A percentile compares a stretch with the other conserved stretches of the same genome.
These are phyloP conservation scores for Bungarus multicinctus DNA, from an alignment of 2,113 vertebrate species.

Conservation along the genomic window DNA sequence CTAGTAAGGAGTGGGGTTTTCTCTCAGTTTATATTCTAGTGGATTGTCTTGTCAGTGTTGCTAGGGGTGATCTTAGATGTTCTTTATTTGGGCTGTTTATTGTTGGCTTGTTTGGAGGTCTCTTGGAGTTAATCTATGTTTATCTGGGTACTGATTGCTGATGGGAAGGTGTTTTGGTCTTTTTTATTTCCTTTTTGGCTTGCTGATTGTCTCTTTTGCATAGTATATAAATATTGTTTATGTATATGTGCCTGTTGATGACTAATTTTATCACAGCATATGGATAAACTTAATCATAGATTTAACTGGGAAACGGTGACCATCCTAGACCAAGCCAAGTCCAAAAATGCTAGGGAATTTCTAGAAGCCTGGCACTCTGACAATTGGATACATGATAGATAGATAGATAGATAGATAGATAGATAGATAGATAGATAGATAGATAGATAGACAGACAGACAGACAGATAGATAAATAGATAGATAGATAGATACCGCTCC, in stretches of 20 bases:
- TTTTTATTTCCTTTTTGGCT: neutral
- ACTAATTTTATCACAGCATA: neutral
- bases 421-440: too few relatives aligned
- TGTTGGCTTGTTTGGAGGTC: neutral
- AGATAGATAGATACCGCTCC: too few relatives aligned
- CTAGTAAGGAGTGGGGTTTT: neutral
- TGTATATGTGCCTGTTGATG: neutral
- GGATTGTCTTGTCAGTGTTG: neutral
- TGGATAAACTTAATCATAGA: neutral
- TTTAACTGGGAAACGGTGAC: neutral
- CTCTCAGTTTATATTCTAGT: neutral
- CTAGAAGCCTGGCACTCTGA: neutral
- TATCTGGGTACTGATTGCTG: neutral
- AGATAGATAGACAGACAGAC: too few relatives aligned
- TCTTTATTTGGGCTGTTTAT: neutral
- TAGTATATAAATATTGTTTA: neutral
- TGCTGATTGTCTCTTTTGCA: neutral
- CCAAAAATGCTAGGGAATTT: neutral
- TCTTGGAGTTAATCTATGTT: neutral
- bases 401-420: too few relatives aligned
- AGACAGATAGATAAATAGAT: too few relatives aligned
- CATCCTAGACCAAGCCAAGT: neutral
- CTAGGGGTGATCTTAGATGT: neutral
- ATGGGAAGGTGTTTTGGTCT: neutral
- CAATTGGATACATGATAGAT: neutral